These are phyloP conservation scores for Pogonocherus hispidulus DNA, from an alignment of 2,888 invertebrate species.

Conservation along the genomic window DNA sequence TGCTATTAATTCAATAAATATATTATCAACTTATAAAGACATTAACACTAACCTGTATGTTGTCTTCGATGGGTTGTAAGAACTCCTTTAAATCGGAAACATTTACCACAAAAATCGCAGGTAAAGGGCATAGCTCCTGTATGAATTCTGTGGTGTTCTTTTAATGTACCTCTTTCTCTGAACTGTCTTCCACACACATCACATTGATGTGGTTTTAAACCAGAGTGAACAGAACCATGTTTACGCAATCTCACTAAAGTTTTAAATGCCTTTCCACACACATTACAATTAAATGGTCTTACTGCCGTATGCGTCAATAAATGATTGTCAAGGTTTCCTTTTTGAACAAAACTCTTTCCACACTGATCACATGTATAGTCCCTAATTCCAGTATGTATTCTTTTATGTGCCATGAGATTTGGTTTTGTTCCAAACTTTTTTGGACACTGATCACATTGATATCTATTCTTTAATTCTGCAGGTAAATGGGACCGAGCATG, in stretches of 20 bases:
- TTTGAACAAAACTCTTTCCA: constrained; percentile 74
- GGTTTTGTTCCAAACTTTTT: constrained; percentile 74
- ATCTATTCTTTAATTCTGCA: constrained; percentile 72
- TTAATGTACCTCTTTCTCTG: constrained; percentile 79
- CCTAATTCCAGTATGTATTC: constrained; percentile 72
- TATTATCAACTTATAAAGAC: not conserved
- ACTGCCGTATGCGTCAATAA: constrained; percentile 71
- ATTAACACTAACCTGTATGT: constrained; percentile 72
- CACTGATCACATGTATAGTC: constrained; percentile 73
- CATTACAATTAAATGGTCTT: constrained; percentile 69
- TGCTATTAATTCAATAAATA: not conserved
- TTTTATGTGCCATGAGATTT: constrained; percentile 72
- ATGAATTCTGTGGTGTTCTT: constrained; percentile 82
- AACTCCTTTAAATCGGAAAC: constrained; percentile 83
- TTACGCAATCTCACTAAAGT: constrained; percentile 71
- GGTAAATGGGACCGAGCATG: constrained; percentile 73
- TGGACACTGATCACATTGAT: constrained; percentile 74
- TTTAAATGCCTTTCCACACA: constrained; percentile 73
- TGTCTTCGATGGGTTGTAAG: constrained; percentile 81
- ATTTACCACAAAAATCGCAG: constrained; percentile 82
- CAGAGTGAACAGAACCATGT: constrained; percentile 73
- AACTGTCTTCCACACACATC: constrained; percentile 75
- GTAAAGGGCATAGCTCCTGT: constrained; percentile 85
- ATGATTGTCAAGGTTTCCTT: constrained; percentile 72
- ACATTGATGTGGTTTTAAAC: constrained; percentile 75